Percentiles rank a stretch among this genome's conserved stretches.
Evolutionary conservation across 2,113 vertebrate genomes (phyloP).

Genomic region (Tragulus kanchil): DNA sequence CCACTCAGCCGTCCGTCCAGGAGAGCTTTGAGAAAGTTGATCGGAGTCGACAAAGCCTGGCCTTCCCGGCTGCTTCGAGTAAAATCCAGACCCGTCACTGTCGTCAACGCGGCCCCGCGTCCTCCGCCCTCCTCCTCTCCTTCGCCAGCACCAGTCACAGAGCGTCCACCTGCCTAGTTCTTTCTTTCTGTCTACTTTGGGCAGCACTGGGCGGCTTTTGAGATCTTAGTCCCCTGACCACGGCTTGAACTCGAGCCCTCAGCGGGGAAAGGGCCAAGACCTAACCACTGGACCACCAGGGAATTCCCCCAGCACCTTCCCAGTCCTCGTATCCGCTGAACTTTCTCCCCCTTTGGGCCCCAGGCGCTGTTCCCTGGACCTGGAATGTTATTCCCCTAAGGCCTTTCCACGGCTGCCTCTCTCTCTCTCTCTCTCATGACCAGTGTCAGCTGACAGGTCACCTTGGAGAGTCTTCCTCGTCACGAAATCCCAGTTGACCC

Average conservation of each 20-base stretch:
- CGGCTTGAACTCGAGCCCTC: not conserved
- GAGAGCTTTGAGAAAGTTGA: not conserved
- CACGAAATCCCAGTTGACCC: not conserved
- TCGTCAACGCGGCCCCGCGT: not conserved
- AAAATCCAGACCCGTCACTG: not conserved
- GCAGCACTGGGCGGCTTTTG: not conserved
- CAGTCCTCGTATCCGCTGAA: not conserved
- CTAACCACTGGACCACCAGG: not conserved
- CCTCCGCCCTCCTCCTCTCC: not conserved
- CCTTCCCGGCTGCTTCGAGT: not conserved
- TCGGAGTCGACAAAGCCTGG: not conserved
- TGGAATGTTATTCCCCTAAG: not conserved
- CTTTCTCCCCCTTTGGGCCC: not conserved
- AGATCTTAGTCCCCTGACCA: not conserved
- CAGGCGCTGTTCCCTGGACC: not conserved
- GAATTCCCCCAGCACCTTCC: not conserved
- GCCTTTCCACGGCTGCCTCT: not conserved
- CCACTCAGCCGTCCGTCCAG: not conserved
- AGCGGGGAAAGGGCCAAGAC: not conserved
- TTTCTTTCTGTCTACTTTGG: not conserved
- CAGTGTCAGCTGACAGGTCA: not conserved
- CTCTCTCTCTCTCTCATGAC: not conserved
- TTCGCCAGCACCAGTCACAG: not conserved
- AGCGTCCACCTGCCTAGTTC: not conserved
- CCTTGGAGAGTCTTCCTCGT: not conserved